phyloP scores from a whole-genome alignment of 2,888 invertebrate species.

The Prosapia bicincta region DNA sequence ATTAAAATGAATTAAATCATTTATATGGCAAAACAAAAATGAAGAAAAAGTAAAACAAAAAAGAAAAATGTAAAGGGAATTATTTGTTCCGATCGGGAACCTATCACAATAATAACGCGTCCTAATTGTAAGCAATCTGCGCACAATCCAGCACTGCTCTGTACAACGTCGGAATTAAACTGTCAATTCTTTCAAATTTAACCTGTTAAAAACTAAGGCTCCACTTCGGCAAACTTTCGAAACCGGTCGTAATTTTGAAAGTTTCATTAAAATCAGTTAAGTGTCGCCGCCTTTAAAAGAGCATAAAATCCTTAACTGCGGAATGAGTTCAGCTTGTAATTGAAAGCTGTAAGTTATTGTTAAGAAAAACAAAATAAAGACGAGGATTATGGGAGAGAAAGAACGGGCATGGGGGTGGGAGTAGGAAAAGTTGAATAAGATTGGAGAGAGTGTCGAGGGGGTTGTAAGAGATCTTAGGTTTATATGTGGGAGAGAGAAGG shows the following conservation, averaged over 20 bases:
- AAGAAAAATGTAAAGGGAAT: no score
- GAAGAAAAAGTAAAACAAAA: no score
- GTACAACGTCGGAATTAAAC: no score
- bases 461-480: not conserved
- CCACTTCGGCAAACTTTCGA: not conserved
- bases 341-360: not conserved
- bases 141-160: no score
- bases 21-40: no score
- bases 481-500: not conserved
- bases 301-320: not conserved
- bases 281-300: not conserved
- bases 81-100: no score
- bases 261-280: slow-evolving; percentile 2
- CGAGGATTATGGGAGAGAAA: not conserved
- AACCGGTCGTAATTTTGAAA: not conserved
- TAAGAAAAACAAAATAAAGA: not conserved
- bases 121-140: no score
- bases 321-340: not conserved
- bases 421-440: not conserved
- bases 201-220: not conserved
- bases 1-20: no score
- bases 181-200: not conserved
- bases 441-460: not conserved
- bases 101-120: no score
- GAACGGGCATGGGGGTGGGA: not conserved